Percentiles rank a stretch among this genome's conserved stretches.
Evolutionary conservation across 2,797 vertebrate genomes (phyloP).

Genomic region (Danionella dracula): DNA sequence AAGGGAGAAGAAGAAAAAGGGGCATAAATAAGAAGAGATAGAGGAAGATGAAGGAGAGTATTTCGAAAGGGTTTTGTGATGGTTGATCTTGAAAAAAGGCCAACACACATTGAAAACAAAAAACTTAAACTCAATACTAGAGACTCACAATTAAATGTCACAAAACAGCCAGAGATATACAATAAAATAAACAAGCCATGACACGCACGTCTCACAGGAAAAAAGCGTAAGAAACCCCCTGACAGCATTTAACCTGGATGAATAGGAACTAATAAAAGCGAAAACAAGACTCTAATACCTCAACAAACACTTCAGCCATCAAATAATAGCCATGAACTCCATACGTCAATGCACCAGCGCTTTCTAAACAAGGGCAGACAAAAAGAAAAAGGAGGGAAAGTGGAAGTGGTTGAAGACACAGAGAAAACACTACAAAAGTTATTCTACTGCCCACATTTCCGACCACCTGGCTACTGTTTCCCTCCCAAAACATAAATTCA

Average conservation of each 20-base stretch:
- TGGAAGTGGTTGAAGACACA: constrained; percentile 4
- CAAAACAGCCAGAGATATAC: neutral
- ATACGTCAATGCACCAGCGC: neutral
- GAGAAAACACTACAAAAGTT: neutral
- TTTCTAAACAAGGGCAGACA: constrained; percentile 5
- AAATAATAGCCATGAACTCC: neutral
- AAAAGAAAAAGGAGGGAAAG: constrained; percentile 9
- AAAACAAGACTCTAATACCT: neutral
- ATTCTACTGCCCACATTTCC: constrained; percentile 12
- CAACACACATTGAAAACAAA: neutral
- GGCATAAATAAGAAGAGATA: too few relatives aligned
- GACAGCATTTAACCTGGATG: neutral
- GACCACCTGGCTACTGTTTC: constrained; percentile 25
- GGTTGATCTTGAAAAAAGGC: too few relatives aligned
- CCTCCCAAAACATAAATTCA: constrained; percentile 13
- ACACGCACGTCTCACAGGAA: constrained; percentile 10
- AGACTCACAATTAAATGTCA: neutral
- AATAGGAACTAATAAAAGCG: constrained; percentile 16
- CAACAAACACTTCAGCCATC: neutral
- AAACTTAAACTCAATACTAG: neutral
- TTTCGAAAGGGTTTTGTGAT: too few relatives aligned
- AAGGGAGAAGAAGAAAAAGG: too few relatives aligned
- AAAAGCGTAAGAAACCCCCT: neutral
- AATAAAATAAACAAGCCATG: constrained; percentile 2
- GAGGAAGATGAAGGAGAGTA: too few relatives aligned